Conservation (phyloP, 2,888 invertebrate genomes). For the Tortrix viridana region DNA sequence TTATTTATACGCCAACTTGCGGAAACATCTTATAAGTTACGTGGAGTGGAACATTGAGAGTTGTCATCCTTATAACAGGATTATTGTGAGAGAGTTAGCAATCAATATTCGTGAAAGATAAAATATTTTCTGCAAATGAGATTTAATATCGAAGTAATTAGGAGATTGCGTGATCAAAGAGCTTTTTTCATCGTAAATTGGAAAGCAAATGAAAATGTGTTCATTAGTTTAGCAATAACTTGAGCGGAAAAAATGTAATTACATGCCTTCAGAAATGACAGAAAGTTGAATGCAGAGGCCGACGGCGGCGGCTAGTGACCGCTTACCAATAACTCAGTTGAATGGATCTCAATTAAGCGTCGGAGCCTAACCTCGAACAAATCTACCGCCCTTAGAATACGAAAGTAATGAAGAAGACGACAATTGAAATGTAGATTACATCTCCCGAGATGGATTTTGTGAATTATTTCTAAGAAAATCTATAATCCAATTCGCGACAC, state of each 20-base stretch:
- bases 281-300: constrained; percentile 55
- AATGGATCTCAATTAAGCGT: constrained; percentile 73
- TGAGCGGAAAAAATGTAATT: constrained; percentile 50
- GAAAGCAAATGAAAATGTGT: constrained; percentile 8
- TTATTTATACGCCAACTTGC: constrained; percentile 5
- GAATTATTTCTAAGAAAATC: constrained; percentile 55
- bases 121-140: neutral
- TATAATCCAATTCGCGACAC: constrained; percentile 53
- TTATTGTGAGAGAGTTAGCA: no score
- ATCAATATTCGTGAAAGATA: neutral
- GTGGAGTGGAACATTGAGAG: neutral
- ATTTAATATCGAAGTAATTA: neutral
- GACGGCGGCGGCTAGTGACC: constrained; percentile 54
- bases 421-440: constrained; percentile 68
- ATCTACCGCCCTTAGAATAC: constrained; percentile 58
- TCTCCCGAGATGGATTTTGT: constrained; percentile 54
- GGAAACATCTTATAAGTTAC: neutral
- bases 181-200: neutral
- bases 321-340: constrained; percentile 69
- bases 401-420: constrained; percentile 57
- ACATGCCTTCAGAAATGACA: constrained; percentile 40
- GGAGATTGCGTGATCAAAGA: neutral
- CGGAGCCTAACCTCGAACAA: constrained; percentile 60
- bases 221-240: constrained; percentile 26
- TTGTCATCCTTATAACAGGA: neutral